Base-by-base conservation (phyloP, 2,113 vertebrate species). In the Rissa tridactyla region DNA sequence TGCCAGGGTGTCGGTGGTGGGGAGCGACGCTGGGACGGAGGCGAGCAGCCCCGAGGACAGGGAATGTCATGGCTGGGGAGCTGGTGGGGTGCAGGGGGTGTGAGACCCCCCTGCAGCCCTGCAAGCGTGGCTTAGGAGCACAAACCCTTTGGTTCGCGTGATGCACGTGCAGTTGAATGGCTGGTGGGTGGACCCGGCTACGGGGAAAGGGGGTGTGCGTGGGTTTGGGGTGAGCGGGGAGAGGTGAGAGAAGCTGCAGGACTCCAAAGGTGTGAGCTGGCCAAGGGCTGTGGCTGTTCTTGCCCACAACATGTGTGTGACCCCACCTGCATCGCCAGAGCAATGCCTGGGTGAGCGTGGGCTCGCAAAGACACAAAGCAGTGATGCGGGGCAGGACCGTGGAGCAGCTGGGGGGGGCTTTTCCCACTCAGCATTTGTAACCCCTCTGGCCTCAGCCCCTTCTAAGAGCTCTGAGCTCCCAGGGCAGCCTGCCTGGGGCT, bases 291-390 rank as follows among this genome's bases (percentile, higher is more conserved):
- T 12, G 58, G 25, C 36, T 6, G 8, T 10, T 49, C 47, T n/a
- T 44, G 19, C 69, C 30, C 4, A 4, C 38, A 10, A 7, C 20
- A 12, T 1, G 5, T 1, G 11, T 25, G 54, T 0, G 7, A 40
- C 21, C 16, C 40, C 15, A 2, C 27, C 9, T 14, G 64, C 4
- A 2, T 4, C 1, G 21, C 26, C 5, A 5, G 38, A 18, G 70
- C 58, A 1, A 11, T 6, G 27, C 9, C 21, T 1, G 2, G 3
- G 60, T 6, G 2, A 27, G 6, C 0, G 3, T 11, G 52, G 54
- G 36, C 30, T 30, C 11, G 8, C 13, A 1, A 29, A 30, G 23
- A 15, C 73, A 36, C 47, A 22, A 38, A 51, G 65, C 61, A 25
- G 25, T 0, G 12, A 15, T 12, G 34, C 76, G 22, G 44, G 81